A percentile compares a stretch with the other conserved stretches of the same genome.
These are phyloP conservation scores for Drosophila emarginata DNA, from an alignment of 2,888 invertebrate species.

Conservation along the genomic window DNA sequence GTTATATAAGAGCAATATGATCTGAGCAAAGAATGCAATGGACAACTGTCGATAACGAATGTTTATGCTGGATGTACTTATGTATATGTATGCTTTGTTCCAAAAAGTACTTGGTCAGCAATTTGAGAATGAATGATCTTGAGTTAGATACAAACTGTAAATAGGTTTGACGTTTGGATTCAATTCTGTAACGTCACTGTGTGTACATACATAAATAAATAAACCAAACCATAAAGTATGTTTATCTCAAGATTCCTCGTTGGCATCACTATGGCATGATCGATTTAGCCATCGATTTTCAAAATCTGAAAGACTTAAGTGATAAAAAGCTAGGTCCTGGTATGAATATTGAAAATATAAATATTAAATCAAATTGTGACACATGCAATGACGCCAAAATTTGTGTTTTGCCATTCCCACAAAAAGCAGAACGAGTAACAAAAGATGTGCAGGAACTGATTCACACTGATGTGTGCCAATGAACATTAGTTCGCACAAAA, in stretches of 20 bases:
- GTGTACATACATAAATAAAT: too few relatives aligned
- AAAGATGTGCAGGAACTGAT: background rate
- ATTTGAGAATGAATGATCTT: too few relatives aligned
- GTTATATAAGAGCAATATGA: too few relatives aligned
- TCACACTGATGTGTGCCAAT: conserved; percentile 14
- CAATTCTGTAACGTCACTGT: too few relatives aligned
- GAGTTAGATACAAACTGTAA: too few relatives aligned
- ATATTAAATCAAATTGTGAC: background rate
- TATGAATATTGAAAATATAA: background rate
- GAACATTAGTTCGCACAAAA: conserved; percentile 11
- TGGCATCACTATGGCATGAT: conserved; percentile 5
- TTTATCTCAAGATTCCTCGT: background rate
- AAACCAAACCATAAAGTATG: too few relatives aligned
- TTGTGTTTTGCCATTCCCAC: conserved; percentile 12
- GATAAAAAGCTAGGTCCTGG: background rate
- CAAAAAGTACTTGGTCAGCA: too few relatives aligned
- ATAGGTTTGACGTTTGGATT: too few relatives aligned
- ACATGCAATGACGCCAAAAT: conserved; percentile 1
- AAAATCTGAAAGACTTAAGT: background rate
- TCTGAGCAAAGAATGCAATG: too few relatives aligned
- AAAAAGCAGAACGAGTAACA: conserved; percentile 10
- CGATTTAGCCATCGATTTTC: conserved; percentile 9
- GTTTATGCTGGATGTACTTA: too few relatives aligned
- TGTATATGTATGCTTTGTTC: too few relatives aligned
- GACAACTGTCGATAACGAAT: too few relatives aligned